phyloP scores from a whole-genome alignment of 2,113 vertebrate species.

The Sebastes fasciatus region DNA sequence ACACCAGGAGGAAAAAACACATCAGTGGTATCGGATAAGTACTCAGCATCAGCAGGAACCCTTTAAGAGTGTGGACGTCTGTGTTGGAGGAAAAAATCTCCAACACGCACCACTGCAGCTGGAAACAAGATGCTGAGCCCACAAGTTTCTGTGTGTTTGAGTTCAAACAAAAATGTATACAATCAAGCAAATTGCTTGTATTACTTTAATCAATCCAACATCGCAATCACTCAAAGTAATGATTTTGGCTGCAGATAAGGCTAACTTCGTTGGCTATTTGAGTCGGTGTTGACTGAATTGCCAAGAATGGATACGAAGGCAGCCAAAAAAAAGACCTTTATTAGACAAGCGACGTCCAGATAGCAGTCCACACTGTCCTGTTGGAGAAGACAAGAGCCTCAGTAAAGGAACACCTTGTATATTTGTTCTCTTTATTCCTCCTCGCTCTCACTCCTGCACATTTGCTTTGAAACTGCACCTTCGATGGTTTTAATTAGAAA shows the following conservation, averaged over 20 bases:
- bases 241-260: not conserved
- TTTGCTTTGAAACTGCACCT: not conserved
- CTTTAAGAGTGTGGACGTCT: too few species aligned
- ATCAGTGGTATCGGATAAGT: too few species aligned
- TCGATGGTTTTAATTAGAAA: slow-evolving; percentile 46
- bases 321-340: too few species aligned
- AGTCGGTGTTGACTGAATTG: too few species aligned
- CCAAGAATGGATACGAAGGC: not conserved
- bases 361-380: not conserved
- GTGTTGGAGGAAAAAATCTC: too few species aligned
- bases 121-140: not conserved
- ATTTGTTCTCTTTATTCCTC: not conserved
- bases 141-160: not conserved
- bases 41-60: too few species aligned
- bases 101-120: not conserved
- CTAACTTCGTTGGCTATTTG: too few species aligned
- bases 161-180: not conserved
- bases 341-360: not conserved
- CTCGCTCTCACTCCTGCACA: not conserved
- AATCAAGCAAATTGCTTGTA: not conserved
- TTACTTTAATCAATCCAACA: not conserved
- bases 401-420: not conserved
- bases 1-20: too few species aligned
- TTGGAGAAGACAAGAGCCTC: not conserved
- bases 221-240: not conserved